Evolutionary conservation across 1,140 invertebrate genomes (phyloP), one percentile per base, ranked within the genome.

Genomic region (Leptinotarsa lineolata): DNA sequence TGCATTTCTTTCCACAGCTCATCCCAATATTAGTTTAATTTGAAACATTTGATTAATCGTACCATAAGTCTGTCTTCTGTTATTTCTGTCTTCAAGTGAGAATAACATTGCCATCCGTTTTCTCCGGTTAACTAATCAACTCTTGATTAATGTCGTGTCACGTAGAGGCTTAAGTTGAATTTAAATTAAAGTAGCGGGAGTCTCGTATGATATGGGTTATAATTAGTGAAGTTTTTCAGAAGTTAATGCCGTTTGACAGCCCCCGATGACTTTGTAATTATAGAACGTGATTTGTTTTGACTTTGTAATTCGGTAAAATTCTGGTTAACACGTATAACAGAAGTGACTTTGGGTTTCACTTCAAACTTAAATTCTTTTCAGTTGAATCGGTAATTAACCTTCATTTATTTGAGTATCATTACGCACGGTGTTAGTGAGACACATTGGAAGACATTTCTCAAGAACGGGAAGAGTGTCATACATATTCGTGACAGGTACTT

Each of bases 71-170:
- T 54, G 48, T 54, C 48, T 39, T 39, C 48, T 54, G 48, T 54
- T 54, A 54, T 54, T 15, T 54, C 48, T 54, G 48, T 54, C 48
- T 2, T 54, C 48, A 16, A 8, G 15, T 54, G 48, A 54, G 48
- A 18, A 54, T 54, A 18, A 54, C n/a, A 39, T 39, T 39, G 48
- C n/a, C 6, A 54, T 54, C n/a, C 48, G 48, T 54, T 54, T 54
- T 54, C 48, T 8, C 48, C 48, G 48, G 48, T 54, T 54, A 54
- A 54, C 48, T 54, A 54, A 54, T 54, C 48, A 54, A 54, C 48
- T 54, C 48, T 54, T 54, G 48, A 54, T 54, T 54, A 54, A 54
- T 54, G 48, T 16, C 48, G 48, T 54, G 48, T 54, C 48, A 16
- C 48, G 48, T 18, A 15, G 48, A 54, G 48, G 48, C 48, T 54